A percentile compares a stretch with the other conserved stretches of the same genome.
Conservation (phyloP, 2,888 invertebrate genomes). For the Cynaeus angustus region DNA sequence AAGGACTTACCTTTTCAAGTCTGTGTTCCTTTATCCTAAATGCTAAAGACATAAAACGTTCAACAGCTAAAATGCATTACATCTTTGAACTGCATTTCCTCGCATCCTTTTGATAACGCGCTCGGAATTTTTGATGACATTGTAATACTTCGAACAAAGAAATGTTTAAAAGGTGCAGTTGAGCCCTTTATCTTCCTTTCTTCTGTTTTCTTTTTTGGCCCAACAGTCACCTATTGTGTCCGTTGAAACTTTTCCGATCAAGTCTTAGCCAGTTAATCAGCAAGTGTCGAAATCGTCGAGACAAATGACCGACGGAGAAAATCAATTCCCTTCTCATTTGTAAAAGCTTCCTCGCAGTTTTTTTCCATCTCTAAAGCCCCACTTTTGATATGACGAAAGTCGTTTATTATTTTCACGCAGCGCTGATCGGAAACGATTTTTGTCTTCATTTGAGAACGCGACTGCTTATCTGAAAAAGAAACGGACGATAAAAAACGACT, state of each 20-base stretch:
- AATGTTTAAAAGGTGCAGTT: conserved; percentile 1
- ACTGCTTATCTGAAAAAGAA: conserved; percentile 25
- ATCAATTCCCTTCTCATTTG: conserved; percentile 66
- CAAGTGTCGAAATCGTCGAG: conserved; percentile 60
- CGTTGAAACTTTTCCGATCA: conserved; percentile 61
- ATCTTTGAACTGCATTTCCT: background rate
- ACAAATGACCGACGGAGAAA: conserved; percentile 68
- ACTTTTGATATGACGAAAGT: conserved; percentile 42
- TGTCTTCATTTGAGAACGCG: conserved; percentile 21
- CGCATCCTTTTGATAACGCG: conserved; percentile 2
- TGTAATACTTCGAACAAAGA: background rate
- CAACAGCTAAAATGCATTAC: background rate
- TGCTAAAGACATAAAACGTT: background rate
- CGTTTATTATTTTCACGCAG: conserved; percentile 47
- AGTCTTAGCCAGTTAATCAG: conserved; percentile 64
- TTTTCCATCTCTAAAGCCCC: conserved; percentile 51
- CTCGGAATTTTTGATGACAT: background rate
- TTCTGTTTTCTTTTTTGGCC: conserved; percentile 50
- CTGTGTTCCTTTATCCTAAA: background rate
- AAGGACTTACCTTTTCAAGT: too few species aligned
- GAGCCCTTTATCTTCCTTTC: conserved; percentile 11
- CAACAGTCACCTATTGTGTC: conserved; percentile 56
- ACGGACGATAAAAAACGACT: conserved; percentile 20
- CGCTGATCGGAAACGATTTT: conserved; percentile 31
- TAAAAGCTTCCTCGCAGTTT: conserved; percentile 56